A percentile compares a stretch with the other conserved stretches of the same genome.
Conservation (phyloP, 1,140 invertebrate genomes). For the Apis dorsata region DNA sequence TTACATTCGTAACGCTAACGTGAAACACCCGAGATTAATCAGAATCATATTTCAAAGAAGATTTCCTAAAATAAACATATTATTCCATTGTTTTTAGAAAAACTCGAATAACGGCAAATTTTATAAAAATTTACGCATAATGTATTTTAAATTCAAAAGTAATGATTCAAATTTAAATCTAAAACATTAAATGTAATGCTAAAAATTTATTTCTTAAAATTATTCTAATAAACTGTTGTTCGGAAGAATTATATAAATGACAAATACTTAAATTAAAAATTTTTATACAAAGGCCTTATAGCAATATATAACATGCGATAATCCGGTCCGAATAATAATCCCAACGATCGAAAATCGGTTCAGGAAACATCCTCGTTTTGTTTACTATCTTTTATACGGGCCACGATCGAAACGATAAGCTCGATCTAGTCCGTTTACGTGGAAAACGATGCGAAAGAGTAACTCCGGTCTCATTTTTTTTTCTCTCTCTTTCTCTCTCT, state of each 20-base stretch:
- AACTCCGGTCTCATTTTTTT: neutral
- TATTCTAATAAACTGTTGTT: neutral
- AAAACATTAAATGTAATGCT: too few species aligned
- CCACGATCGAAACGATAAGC: constrained; percentile 30
- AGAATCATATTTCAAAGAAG: constrained; percentile 18
- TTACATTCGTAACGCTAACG: neutral
- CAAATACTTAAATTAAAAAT: neutral
- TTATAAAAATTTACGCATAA: neutral
- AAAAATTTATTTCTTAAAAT: neutral
- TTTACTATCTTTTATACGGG: constrained; percentile 4
- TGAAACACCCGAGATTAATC: constrained; percentile 33
- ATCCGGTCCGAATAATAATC: neutral
- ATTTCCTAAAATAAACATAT: constrained; percentile 23
- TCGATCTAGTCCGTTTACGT: constrained; percentile 27
- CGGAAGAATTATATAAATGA: neutral
- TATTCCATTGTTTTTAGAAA: neutral
- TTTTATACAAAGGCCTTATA: neutral
- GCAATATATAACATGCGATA: neutral
- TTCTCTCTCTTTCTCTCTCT: neutral
- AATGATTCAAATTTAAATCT: too few species aligned
- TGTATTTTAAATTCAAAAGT: neutral
- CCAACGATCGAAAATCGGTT: constrained; percentile 7
- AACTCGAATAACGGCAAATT: neutral
- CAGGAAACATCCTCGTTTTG: constrained; percentile 13
- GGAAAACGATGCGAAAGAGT: constrained; percentile 17